Evolutionary conservation across 2,888 invertebrate genomes (phyloP), one percentile per base, ranked within the genome.

Genomic region (Choristoneura rosaceana): DNA sequence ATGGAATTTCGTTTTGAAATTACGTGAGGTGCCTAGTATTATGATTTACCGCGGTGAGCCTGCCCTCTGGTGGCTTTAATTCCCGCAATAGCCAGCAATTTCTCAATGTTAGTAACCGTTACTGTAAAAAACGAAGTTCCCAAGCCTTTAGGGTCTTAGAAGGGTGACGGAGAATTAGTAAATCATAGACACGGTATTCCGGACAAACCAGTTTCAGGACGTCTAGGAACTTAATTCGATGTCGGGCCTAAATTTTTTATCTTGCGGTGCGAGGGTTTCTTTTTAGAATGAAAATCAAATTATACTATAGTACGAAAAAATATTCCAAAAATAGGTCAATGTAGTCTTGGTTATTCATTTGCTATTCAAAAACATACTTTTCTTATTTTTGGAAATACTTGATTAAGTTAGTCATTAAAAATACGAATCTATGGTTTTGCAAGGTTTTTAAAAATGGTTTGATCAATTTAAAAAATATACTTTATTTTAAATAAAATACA

Each of bases 1-100:
- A 63, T 67, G 50, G 59, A 55, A 59, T 63, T 73, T 59, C 73
- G 50, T 68, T 68, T 68, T 43, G 58, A 41, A 38, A 67, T 71
- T 68, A 69, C 64, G 73, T 68, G 68, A 41, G 69, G 34, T 38
- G 59, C 73, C 17, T 55, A 15, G 9, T 43, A 14, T 15, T 63
- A 69, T 69, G 69, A 69, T 63, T 69, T 69, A 69, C 61, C 55
- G 69, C 12, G 58, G 38, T n/a, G 62, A 43, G 55, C 38, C 58
- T 25, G 45, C 68, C 60, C 59, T 59, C 61, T 69, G 61, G 50
- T 7, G 15, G 25, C 10, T 8, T 45, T 69, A 50, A 64, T 50
- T 34, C 50, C 8, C 25, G 33, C n/a, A 34, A 50, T 9, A 50
- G 64, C 64, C 33, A 17, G 10, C 45, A n/a, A 15, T 64, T 63